Conservation (phyloP, 1,140 invertebrate species). For the Pachyrhynchus sulphureomaculatus region DNA sequence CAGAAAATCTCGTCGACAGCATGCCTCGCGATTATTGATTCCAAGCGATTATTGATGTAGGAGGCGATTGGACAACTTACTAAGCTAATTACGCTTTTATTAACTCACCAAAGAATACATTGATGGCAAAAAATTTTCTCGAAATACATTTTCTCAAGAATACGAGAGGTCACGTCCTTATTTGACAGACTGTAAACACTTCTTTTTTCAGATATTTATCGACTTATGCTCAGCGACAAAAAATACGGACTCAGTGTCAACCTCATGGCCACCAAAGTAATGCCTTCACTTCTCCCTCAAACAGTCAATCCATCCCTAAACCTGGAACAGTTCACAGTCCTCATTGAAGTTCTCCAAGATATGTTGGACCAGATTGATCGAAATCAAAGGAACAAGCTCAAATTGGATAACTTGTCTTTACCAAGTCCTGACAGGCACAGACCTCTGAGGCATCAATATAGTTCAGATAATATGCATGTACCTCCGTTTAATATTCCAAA, state of each 20-base stretch:
- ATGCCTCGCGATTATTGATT: too few relatives aligned
- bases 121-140: too few relatives aligned
- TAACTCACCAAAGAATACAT: too few relatives aligned
- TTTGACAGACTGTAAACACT: too few relatives aligned
- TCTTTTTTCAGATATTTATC: conserved; percentile 84
- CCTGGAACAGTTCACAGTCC: conserved; percentile 83
- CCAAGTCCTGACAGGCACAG: conserved; percentile 76
- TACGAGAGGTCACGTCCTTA: too few relatives aligned
- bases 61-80: too few relatives aligned
- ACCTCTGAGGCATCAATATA: conserved; percentile 76
- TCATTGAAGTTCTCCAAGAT: conserved; percentile 89
- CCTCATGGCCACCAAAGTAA: conserved; percentile 90
- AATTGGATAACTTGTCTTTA: conserved; percentile 73
- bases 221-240: conserved; percentile 87
- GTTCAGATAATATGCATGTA: conserved; percentile 82
- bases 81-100: too few relatives aligned
- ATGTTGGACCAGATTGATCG: conserved; percentile 92
- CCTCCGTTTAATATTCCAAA: conserved; percentile 85
- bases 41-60: too few relatives aligned
- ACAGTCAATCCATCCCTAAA: conserved; percentile 88
- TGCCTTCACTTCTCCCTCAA: conserved; percentile 89
- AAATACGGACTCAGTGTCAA: conserved; percentile 90
- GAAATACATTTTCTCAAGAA: too few relatives aligned
- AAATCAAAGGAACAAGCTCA: conserved; percentile 81
- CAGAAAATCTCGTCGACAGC: too few relatives aligned